These are phyloP conservation scores for Hirtodrosophila alboralis DNA, from an alignment of 2,888 invertebrate genomes.

Conservation along the genomic window DNA sequence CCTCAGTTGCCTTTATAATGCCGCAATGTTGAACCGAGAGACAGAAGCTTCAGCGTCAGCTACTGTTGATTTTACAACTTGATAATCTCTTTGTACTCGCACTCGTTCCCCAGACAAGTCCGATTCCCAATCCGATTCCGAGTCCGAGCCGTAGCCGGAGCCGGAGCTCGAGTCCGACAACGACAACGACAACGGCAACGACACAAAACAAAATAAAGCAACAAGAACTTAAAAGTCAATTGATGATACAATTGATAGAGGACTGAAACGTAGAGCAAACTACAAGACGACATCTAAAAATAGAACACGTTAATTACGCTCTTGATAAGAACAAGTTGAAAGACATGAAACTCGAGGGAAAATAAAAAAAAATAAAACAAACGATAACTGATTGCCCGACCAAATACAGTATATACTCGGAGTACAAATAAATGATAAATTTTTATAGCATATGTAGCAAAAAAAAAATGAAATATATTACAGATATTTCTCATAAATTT, in stretches of 20 bases:
- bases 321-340: conserved; percentile 54
- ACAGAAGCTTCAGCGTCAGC: conserved; percentile 36
- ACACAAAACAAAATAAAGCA: conserved; percentile 15
- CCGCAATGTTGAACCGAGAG: conserved; percentile 28
- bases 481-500: neutral
- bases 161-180: conserved; percentile 16
- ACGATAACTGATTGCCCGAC: conserved; percentile 24
- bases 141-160: conserved; percentile 8
- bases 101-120: conserved; percentile 25
- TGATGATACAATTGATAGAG: conserved; percentile 71
- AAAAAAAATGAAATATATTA: conserved; percentile 1
- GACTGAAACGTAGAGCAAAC: conserved; percentile 26
- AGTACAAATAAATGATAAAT: conserved; percentile 13
- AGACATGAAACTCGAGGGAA: conserved; percentile 15
- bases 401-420: conserved; percentile 19
- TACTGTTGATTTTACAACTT: conserved; percentile 67
- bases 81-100: conserved; percentile 59
- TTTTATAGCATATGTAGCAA: conserved; percentile 17
- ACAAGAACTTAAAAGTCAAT: conserved; percentile 60
- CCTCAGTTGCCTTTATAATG: conserved; percentile 34
- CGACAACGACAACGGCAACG: conserved; percentile 13
- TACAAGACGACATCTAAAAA: conserved; percentile 65
- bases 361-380: conserved; percentile 2
- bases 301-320: conserved; percentile 69
- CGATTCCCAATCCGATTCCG: conserved; percentile 6